Base-by-base conservation (phyloP, 2,113 vertebrate species). In the Chlorodrepanis virens region DNA sequence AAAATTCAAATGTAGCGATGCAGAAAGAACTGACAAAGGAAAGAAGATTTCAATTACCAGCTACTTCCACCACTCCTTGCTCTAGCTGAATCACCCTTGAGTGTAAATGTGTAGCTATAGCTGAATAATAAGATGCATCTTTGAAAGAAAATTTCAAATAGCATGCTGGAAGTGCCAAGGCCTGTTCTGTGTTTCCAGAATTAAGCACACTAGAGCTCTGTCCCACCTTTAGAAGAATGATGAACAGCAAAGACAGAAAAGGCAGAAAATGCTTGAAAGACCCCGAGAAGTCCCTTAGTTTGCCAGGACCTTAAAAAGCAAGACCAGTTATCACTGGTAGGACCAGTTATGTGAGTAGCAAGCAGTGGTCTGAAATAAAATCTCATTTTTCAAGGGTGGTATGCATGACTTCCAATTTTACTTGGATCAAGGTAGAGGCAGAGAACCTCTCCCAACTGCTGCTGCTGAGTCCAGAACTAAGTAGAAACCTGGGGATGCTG, bases 11-110 rank as follows among this genome's bases (percentile, higher is more conserved):
- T 86, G 85, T 18, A 80, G 60, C 0, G 18, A 77, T 53, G 71
- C 85, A 95, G 76, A 94, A 94, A 89, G 47, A 86, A 86, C 17
- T 70, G 47, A 86, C 67, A 77, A 93, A 93, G 37, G 42, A 76
- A 64, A 39, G 56, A 17, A 44, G 59, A 88, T 94, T 83, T 87
- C 87, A 90, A 80, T 90, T 95, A 96, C 67, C 47, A 67, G 68
- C 77, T 83, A 87, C 29, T 76, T 76, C 35, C 27, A 67, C 47
- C 35, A 40, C 47, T 75, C 42, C 50, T 57, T 81, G 56, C 67
- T 94, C 74, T 56, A 89, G 33, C 49, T 77, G 79, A 88, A 86
- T 83, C 68, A 92, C 40, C 47, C 52, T 54, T 81, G 63, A 93
- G 60, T 17, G 40, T 24, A 80, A 88, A 92, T 17, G 25, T 13